Evolutionary conservation across 2,888 invertebrate species (phyloP), one percentile per base, ranked within the genome.

Genomic region (Fragum fragum): DNA sequence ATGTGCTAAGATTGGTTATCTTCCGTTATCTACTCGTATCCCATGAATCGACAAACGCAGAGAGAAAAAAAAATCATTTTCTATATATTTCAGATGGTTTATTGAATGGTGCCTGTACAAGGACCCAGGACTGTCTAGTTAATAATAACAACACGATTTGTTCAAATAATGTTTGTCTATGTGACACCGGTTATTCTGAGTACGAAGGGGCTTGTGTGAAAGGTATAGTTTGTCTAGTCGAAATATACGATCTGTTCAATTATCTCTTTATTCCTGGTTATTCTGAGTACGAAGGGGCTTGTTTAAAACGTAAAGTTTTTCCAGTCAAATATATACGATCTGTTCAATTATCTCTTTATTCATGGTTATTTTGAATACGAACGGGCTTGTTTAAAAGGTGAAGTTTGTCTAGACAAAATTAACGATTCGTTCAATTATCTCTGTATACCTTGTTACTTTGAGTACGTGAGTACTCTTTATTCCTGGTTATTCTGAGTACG

Each of bases 281-380:
- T 29, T 53, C 55, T 1, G 55, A 71, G 23, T 32, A 28, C 36
- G 55, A 71, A 11, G 16, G 5, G 1, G 29, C 1, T n/a, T 71
- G 71, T n/a, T 53, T 55, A n/a, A 21, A 55, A 36, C 55, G 71
- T 71, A 55, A n/a, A n/a, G n/a, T n/a, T n/a, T n/a, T n/a, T n/a
- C n/a, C n/a, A n/a, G n/a, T n/a, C n/a, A n/a, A n/a, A n/a, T n/a
- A n/a, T n/a, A 71, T 23, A 32, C 55, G 9, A 53, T 71, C 32
- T 71, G 71, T 36, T 36, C 55, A 9, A 71, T 36, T 71, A 55
- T 55, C 29, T 32, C 11, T 71, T 55, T 71, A 3, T 9, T 7
- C 2, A 32, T 5, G 55, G 71, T 55, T 71, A 21, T 29, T 53
- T 36, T 1, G 55, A 71, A n/a, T 32, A 28, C 36, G 55, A 71